phyloP scores from a whole-genome alignment of 2,113 vertebrate genomes.

The Phocoena sinus region DNA sequence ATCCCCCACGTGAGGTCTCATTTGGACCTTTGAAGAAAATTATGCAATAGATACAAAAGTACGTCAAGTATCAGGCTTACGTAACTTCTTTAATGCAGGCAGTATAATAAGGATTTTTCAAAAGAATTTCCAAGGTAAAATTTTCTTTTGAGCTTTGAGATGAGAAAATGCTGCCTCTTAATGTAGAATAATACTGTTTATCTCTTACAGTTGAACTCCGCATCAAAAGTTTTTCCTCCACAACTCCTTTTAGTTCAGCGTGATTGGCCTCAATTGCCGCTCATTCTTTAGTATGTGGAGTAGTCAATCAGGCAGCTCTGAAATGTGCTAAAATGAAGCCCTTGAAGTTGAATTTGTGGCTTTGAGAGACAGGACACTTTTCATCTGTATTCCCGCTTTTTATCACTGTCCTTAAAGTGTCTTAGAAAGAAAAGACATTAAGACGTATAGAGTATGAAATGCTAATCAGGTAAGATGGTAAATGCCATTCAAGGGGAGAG shows the following conservation, averaged over 20 bases:
- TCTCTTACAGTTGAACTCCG: constrained; percentile 48
- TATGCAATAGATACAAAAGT: not conserved
- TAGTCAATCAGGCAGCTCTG: constrained; percentile 63
- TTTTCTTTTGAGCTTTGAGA: constrained; percentile 40
- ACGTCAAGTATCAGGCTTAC: not conserved
- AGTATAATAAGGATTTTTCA: constrained; percentile 1
- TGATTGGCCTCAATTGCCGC: constrained; percentile 54
- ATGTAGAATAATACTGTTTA: constrained; percentile 57
- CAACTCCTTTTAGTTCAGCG: constrained; percentile 53
- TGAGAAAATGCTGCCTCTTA: constrained; percentile 39
- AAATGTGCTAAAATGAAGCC: constrained; percentile 59
- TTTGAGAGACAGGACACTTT: constrained; percentile 34
- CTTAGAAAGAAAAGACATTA: constrained; percentile 46
- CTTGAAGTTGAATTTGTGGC: constrained; percentile 59
- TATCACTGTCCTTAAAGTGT: constrained; percentile 47
- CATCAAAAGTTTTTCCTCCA: constrained; percentile 31
- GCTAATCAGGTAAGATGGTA: constrained; percentile 40
- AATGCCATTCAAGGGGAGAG: not conserved
- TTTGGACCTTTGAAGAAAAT: not conserved
- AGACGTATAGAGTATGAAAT: constrained; percentile 35
- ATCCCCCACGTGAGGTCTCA: not conserved
- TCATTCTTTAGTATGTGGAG: constrained; percentile 42
- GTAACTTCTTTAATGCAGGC: not conserved
- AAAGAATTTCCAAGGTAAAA: constrained; percentile 30
- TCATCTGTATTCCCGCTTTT: constrained; percentile 48